A percentile compares a stretch with the other conserved stretches of the same genome.
These are phyloP conservation scores for Dermatemys mawii DNA, from an alignment of 2,113 vertebrate genomes.

Conservation along the genomic window DNA sequence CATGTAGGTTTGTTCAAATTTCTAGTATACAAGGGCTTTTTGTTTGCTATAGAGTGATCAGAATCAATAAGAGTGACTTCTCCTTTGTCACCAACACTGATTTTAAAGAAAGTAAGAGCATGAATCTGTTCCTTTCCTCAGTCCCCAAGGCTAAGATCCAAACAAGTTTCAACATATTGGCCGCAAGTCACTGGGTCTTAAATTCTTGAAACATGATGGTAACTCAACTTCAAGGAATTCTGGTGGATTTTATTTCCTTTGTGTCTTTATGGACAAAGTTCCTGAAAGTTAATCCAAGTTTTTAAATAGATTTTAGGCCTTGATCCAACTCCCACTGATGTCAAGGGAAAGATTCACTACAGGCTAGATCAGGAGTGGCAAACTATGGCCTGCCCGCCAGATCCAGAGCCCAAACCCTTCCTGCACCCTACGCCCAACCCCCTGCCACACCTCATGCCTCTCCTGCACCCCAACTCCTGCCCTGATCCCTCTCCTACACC, in stretches of 20 bases:
- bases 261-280: not conserved
- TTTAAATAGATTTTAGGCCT: not conserved
- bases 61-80: not conserved
- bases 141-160: not conserved
- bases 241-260: not conserved
- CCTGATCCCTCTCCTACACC: too few relatives aligned
- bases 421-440: too few relatives aligned
- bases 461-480: too few relatives aligned
- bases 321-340: not conserved
- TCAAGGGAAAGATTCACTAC: conserved; percentile 6
- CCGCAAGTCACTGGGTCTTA: not conserved
- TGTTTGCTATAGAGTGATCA: not conserved
- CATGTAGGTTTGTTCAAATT: not conserved
- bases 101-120: not conserved
- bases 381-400: too few relatives aligned
- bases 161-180: not conserved
- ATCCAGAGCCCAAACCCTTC: too few relatives aligned
- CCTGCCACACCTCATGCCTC: too few relatives aligned
- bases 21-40: not conserved
- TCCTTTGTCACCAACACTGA: not conserved
- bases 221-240: not conserved
- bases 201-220: not conserved
- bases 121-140: not conserved
- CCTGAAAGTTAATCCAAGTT: not conserved
- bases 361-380: not conserved